Evolutionary conservation across 2,113 vertebrate species (phyloP), one percentile per base, ranked within the genome.

Genomic region (Regulus satrapa): DNA sequence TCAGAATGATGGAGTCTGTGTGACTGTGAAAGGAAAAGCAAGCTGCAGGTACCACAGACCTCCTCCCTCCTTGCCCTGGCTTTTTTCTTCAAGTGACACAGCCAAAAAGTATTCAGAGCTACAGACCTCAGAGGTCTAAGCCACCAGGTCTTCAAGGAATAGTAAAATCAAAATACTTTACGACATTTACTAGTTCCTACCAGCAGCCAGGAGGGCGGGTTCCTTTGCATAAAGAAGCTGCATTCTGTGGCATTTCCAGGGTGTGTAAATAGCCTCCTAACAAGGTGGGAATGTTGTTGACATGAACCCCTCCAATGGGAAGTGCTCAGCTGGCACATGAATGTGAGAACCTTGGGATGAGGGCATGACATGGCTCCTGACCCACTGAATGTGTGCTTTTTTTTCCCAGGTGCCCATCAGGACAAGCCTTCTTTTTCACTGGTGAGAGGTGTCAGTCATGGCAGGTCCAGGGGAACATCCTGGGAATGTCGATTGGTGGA

Each of bases 1-100:
- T 74, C 97, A 97, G 32, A 99, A 99, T 14, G 98, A 98, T 4
- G 99, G 99, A 25, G 32, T 97, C 67, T 99, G 99, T 89, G 97
- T 98, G 89, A 97, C 94, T 4, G 95, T 86, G 72, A 97, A 97
- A 55, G 98, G 98, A 10, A 95, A 59, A 97, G 97, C 98, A 19
- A 98, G 94, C 59, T 99, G 99, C 98, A 99, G 98, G 99, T 99
- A 97, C 43, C 49, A 83, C 2, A 4, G 23, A 41, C 38, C 16
- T 48, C 77, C 66, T 72, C 32, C 17, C 23, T 80, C 29, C 26
- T 89, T 73, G 34, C 16, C 28, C 45, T 81, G 41, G 4, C 23
- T 67, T 86, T 74, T 38, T 80, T 86, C 28, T 85, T 41, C 28
- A 52, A 88, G 48, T 31, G 25, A 55, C 79, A 36, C 31, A 71